Percentiles rank a stretch among this genome's conserved stretches.
phyloP scores from a whole-genome alignment of 2,797 vertebrate species.

The Malurus splendens region DNA sequence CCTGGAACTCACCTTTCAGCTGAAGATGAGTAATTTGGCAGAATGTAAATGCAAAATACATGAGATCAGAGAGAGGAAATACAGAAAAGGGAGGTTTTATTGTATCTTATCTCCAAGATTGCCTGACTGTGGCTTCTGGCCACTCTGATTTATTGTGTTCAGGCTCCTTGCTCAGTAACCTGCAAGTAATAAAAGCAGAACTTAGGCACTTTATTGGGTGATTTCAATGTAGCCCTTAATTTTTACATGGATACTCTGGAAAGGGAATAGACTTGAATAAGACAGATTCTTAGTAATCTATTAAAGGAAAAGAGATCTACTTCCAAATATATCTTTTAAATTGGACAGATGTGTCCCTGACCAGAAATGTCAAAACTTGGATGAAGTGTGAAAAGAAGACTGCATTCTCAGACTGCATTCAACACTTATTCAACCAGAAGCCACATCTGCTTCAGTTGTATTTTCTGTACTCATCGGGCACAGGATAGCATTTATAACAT shows the following conservation, averaged over 20 bases:
- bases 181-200: background rate
- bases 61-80: background rate
- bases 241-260: constrained; percentile 13
- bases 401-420: background rate
- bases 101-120: background rate
- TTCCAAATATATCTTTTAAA: background rate
- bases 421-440: background rate
- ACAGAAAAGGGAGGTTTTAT: background rate
- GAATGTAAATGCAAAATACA: background rate
- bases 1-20: background rate
- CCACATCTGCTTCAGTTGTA: background rate
- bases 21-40: background rate
- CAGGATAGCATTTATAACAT: background rate
- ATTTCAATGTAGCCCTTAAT: background rate
- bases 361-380: background rate
- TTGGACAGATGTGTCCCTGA: background rate
- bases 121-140: background rate
- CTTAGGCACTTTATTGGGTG: background rate
- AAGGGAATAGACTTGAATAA: background rate
- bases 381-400: background rate
- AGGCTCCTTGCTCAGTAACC: background rate
- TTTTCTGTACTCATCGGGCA: background rate
- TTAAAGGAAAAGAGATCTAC: background rate
- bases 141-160: background rate
- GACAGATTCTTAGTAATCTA: background rate